Evolutionary conservation across 2,113 vertebrate genomes (phyloP), one percentile per base, ranked within the genome.

Genomic region (Bubo scandiacus): DNA sequence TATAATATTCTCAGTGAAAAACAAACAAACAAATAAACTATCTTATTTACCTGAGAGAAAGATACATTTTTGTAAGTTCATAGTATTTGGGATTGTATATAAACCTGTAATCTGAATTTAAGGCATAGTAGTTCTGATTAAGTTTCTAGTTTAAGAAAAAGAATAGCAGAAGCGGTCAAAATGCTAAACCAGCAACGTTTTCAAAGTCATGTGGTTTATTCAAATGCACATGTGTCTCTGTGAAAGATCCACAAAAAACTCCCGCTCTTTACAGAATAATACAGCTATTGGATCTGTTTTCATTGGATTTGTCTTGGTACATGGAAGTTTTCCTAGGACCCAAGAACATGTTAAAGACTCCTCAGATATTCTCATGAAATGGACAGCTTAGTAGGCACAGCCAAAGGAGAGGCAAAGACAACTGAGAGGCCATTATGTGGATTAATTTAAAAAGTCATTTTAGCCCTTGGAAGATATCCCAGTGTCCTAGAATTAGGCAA

Each of bases 361-460:
- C 22, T 83, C 29, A 58, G 78, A 32, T 54, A 36, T 70, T 92
- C 92, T 93, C 66, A 67, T 13, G 36, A 80, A 95, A 85, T 68
- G 57, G 58, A 42, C 70, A 94, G 36, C 38, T 94, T 51, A 30
- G 34, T 17, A 89, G 34, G 25, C 55, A 96, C 40, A 74, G 86
- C 10, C 77, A 95, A 92, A 96, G 86, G 36, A 91, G 70, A 80
- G 20, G 40, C 40, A 95, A 95, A 94, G 78, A 75, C 54, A 94
- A 58, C 81, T 55, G 85, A 68, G 40, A 90, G 55, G 10, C 86
- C 73, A 87, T 95, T 95, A 91, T 77, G n/a, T 90, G 89, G 86
- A 95, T 96, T 97, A 91, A 89, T 95, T 95, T 62, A 94, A 90
- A 91, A 95, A 96, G 78, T 45, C 58, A 25, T 91, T 96, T 95